Evolutionary conservation across 2,113 vertebrate species (phyloP).

Genomic region (Leptodactylus fuscus): DNA sequence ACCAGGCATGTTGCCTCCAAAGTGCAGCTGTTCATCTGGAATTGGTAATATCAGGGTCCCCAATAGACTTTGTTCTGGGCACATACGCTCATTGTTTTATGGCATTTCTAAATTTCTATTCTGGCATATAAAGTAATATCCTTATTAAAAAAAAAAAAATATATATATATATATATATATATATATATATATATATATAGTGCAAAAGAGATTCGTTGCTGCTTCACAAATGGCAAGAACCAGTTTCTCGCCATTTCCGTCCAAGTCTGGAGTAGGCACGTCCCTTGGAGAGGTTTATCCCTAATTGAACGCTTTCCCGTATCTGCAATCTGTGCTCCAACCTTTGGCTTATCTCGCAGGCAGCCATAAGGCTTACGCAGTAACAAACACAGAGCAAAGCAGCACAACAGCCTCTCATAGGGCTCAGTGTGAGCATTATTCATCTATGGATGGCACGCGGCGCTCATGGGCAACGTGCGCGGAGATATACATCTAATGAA

Average conservation of each 20-base stretch:
- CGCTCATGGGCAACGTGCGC: neutral
- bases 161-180: too few relatives aligned
- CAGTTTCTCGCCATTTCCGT: slow-evolving; percentile 7
- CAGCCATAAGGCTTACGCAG: slow-evolving; percentile 53
- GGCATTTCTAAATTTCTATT: neutral
- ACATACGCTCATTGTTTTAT: neutral
- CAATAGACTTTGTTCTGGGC: too few relatives aligned
- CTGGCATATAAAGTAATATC: too few relatives aligned
- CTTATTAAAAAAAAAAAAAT: too few relatives aligned
- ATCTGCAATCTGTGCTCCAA: slow-evolving; percentile 51
- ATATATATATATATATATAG: too few relatives aligned
- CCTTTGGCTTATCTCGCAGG: slow-evolving; percentile 54
- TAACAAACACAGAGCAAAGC: slow-evolving; percentile 40
- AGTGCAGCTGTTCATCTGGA: too few relatives aligned
- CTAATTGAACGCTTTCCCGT: slow-evolving; percentile 51
- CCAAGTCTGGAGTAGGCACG: neutral
- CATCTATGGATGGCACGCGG: slow-evolving; percentile 21
- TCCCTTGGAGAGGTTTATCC: slow-evolving; percentile 45
- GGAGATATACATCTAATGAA: neutral
- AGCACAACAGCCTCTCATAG: slow-evolving; percentile 19
- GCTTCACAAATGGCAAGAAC: neutral
- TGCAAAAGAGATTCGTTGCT: neutral
- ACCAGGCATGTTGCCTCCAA: too few relatives aligned
- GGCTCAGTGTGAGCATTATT: slow-evolving; percentile 14
- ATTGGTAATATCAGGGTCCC: too few relatives aligned